Conservation (phyloP, 1,140 invertebrate species). For the Zaprionus kolodkinae region DNA sequence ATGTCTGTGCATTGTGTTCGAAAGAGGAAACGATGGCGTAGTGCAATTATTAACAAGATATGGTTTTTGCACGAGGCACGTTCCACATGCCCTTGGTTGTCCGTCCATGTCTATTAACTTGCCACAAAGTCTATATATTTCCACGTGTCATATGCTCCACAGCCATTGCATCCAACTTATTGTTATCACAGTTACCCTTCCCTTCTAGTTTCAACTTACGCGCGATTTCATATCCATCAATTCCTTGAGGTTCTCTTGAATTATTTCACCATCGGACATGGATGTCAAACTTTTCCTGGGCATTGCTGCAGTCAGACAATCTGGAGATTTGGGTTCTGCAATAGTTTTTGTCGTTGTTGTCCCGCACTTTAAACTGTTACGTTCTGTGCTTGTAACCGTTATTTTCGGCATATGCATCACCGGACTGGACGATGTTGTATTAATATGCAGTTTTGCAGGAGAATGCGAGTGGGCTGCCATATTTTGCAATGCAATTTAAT, state of each 20-base stretch:
- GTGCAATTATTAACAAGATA: slow-evolving; percentile 22
- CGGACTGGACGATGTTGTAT: not conserved
- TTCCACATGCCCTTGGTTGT: slow-evolving; percentile 1
- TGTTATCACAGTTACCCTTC: not conserved
- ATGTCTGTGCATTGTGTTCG: slow-evolving; percentile 21
- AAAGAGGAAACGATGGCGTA: slow-evolving; percentile 54
- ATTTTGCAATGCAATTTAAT: slow-evolving; percentile 1
- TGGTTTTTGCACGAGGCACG: slow-evolving; percentile 6
- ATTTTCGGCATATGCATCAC: slow-evolving; percentile 25
- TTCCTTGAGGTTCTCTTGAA: slow-evolving; percentile 72
- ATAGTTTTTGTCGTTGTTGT: slow-evolving; percentile 8
- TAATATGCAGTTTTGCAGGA: not conserved
- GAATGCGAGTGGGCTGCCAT: slow-evolving; percentile 23
- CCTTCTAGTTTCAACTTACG: slow-evolving; percentile 42
- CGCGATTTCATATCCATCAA: slow-evolving; percentile 69
- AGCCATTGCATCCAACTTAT: not conserved
- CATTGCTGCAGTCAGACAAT: slow-evolving; percentile 32
- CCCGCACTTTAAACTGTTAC: not conserved
- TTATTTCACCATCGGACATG: slow-evolving; percentile 74
- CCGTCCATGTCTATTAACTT: not conserved
- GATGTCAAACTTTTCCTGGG: slow-evolving; percentile 62
- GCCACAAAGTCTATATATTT: not conserved
- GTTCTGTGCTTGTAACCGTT: slow-evolving; percentile 21
- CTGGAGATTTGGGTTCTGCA: slow-evolving; percentile 48
- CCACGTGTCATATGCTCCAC: not conserved